Base-by-base conservation (phyloP, 2,113 vertebrate genomes). In the Catagonus wagneri region DNA sequence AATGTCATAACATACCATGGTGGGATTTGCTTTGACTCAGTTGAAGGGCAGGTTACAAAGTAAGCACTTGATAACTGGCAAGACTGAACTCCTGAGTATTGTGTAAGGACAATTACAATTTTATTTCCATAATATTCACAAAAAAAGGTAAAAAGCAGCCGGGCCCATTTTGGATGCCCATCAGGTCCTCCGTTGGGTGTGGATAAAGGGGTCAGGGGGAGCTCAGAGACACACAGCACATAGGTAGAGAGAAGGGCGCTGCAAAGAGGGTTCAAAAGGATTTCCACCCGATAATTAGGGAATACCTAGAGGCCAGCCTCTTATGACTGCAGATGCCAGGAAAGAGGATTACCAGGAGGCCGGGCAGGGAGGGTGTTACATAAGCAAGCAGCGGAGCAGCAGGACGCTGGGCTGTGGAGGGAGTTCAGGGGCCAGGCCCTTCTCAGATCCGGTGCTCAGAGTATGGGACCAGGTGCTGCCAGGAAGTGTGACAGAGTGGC, bases 81-180 rank as follows among this genome's bases (percentile, higher is more conserved):
- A 95, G 91, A 95, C 66, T 86, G 83, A 89, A 76, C 83, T 95
- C 65, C 85, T n/a, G 32, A n/a, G 61, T 65, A 63, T 56, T 79
- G 69, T 65, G 52, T 15, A 93, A 76, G 79, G 91, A 75, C 54
- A 90, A 84, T 63, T 54, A 86, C 81, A 25, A 50, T 71, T 95
- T 90, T 89, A 85, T 97, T 94, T 89, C 27, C 17, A 72, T 16
- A 84, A 52, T 86, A 79, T 52, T 88, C 16, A 61, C 66, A 36
- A 39, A 86, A 90, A 85, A 92, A 44, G 65, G n/a, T n/a, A 34
- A 90, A 79, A 72, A 88, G 29, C 16, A 72, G 58, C 4, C 23
- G 60, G 11, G 56, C 34, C 56, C n/a, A 17, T 4, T 15, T 90
- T 95, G 7, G 23, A 17, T 61, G 32, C 44, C 8, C 36, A 27